Base-by-base conservation (phyloP, 2,113 vertebrate genomes). In the Cisticola juncidis region DNA sequence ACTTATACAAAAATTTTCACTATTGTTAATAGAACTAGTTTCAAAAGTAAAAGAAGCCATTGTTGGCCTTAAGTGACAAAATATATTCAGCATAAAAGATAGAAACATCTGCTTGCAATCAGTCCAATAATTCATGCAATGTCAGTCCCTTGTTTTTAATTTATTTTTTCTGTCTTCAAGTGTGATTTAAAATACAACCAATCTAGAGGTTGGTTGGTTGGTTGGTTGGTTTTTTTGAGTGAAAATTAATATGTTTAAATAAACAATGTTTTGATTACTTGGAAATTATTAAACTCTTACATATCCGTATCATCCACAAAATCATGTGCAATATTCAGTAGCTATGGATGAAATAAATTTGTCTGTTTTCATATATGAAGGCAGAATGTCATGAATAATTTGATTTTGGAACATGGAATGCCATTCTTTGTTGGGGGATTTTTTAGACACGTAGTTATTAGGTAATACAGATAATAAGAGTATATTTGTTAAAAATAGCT, bases 21-120 rank as follows among this genome's bases (percentile, higher is more conserved):
- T 45, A 6, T 38, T 70, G 2, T 36, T 80, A 60, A 36, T 13
- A 19, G 1, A 5, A 54, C 3, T 50, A 9, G 22, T 61, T 70
- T 45, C 5, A 51, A 73, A 81, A 85, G 12, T 40, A 26, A 53
- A 62, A 53, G 4, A 80, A 60, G 6, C 0, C 2, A 7, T n/a
- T 53, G 3, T 7, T 79, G 61, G 9, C 18, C 33, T 53, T 44
- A 14, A 53, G 6, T 18, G 18, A 40, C 4, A 51, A 70, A 73
- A 5, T 13, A n/a, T 62, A 80, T 86, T 89, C 7, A 11, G 12
- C 7, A 23, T 13, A 33, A 60, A 54, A 25, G 5, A 18, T 9
- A 62, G 24, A 86, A 66, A 57, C 2, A 11, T 24, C 2, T 2
- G 0, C 15, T 42, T 51, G 11, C 0, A 0, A 23, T n/a, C 61